Evolutionary conservation across 2,888 invertebrate genomes (phyloP).

Genomic region (Steinernema hermaphroditum): DNA sequence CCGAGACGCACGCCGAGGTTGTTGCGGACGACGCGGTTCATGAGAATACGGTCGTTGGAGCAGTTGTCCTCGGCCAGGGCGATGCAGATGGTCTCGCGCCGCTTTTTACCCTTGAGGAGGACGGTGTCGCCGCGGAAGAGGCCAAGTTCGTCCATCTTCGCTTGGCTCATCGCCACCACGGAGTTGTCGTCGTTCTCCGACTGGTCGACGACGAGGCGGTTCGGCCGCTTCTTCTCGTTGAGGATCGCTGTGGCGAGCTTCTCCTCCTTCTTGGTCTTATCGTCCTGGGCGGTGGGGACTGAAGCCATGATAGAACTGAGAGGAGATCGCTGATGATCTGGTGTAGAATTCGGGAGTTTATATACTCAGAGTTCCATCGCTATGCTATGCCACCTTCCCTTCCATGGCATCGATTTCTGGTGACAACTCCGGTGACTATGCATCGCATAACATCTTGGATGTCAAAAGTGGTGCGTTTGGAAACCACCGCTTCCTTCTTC

Average conservation of each 20-base stretch:
- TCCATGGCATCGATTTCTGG: too few relatives aligned
- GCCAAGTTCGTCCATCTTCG: conserved; percentile 70
- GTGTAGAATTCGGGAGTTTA: too few relatives aligned
- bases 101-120: conserved; percentile 90
- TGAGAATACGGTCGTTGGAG: conserved; percentile 93
- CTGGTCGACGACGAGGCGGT: conserved; percentile 95
- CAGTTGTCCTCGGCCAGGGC: conserved; percentile 93
- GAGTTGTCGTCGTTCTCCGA: conserved; percentile 97
- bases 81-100: conserved; percentile 94
- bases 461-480: too few relatives aligned
- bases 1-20: conserved; percentile 92
- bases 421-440: too few relatives aligned
- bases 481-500: too few relatives aligned
- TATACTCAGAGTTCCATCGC: too few relatives aligned
- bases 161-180: conserved; percentile 86
- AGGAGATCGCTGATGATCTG: too few relatives aligned
- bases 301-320: conserved; percentile 42
- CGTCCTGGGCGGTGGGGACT: conserved; percentile 51
- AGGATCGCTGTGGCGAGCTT: conserved; percentile 97
- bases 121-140: conserved; percentile 97
- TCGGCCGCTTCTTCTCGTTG: conserved; percentile 79
- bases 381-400: too few relatives aligned
- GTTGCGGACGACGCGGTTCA: conserved; percentile 90
- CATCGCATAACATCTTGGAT: too few relatives aligned
- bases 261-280: conserved; percentile 69